These are phyloP conservation scores for Pachyuromys duprasi DNA, from an alignment of 2,797 vertebrate species.

Conservation along the genomic window DNA sequence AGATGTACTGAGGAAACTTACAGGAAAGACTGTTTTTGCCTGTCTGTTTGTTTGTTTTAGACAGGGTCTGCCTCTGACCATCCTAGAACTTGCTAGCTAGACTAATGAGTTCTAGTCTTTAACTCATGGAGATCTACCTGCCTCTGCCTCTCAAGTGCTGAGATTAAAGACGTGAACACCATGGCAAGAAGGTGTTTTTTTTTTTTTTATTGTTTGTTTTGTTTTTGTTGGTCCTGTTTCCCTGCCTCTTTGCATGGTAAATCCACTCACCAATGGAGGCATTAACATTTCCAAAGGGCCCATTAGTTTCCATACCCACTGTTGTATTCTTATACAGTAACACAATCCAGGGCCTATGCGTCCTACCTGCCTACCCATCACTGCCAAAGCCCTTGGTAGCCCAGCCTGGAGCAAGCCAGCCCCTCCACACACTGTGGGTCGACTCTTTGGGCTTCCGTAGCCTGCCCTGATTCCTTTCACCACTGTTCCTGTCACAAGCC, in stretches of 20 bases:
- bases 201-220: not conserved
- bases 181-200: not conserved
- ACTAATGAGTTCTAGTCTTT: not conserved
- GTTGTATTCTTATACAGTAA: not conserved
- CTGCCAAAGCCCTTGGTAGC: not conserved
- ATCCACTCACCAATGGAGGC: not conserved
- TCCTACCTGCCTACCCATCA: not conserved
- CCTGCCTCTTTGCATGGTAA: not conserved
- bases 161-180: not conserved
- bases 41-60: not conserved
- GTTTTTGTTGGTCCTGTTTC: not conserved
- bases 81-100: not conserved
- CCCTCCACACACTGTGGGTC: not conserved
- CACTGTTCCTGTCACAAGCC: not conserved
- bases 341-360: not conserved
- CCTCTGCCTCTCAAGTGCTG: not conserved
- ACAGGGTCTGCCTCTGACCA: not conserved
- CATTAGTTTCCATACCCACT: accelerated
- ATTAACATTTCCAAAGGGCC: not conserved
- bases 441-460: not conserved
- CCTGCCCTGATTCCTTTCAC: not conserved
- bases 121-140: not conserved
- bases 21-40: not conserved
- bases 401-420: not conserved
- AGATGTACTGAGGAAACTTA: not conserved